Base-by-base conservation (phyloP, 2,888 invertebrate genomes). In the Bibio marci region DNA sequence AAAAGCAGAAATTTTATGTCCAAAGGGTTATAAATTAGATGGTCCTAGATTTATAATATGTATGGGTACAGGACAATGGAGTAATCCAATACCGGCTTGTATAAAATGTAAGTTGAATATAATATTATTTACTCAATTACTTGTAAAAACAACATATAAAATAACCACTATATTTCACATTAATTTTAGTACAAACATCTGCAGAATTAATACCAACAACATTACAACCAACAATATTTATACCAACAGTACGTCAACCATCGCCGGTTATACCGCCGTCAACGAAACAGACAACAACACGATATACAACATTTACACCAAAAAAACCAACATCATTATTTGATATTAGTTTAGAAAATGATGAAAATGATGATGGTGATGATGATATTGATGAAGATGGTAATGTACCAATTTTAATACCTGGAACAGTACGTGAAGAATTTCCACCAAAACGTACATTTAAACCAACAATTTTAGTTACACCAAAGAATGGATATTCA, bases 51-150 rank as follows among this genome's bases (percentile, higher is more conserved):
- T 70, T 36, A 65, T 83, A 26, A 67, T 69, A 18, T 91, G 91
- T 49, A 64, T 80, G 38, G 69, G 77, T 11, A 76, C 71, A 35
- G 90, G 90, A 1, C 71, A 76, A 42, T 90, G 87, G 70, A 85
- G 88, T 54, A 72, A 73, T 38, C 64, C 72, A 61, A 60, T 62
- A 52, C 14, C 19, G 10, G 61, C 60, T 61, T 53, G 30, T 15
- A 26, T 27, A 22, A 31, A 28, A 35, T 39, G 13, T 37, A 28
- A 22, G 15, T 30, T 5, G 14, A 31, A 22, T 12, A 17, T 18
- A 13, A 11, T 26, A 26, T 12, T 26, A 3, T 30, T 10, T 17
- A 27, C 32, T 35, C 27, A 8, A 17, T 14, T 55, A 0, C 48
- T n/a, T n/a, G n/a, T n/a, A n/a, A n/a, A n/a, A n/a, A n/a, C n/a